Conservation (phyloP, 2,113 vertebrate genomes). For the Corvus cornix region DNA sequence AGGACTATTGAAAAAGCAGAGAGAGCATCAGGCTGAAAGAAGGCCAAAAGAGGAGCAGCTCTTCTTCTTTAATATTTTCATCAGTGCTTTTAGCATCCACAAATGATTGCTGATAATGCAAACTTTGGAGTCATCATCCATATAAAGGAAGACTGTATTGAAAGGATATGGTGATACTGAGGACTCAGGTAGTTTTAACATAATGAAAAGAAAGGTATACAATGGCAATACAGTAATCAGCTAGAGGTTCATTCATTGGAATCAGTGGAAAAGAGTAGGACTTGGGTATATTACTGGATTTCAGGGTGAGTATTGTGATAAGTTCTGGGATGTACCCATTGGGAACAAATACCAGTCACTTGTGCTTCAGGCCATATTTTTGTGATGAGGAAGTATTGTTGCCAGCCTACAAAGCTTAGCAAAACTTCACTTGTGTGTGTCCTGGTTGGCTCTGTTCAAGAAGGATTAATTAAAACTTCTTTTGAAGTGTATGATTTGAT, state of each 20-base stretch:
- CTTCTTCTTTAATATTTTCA: neutral
- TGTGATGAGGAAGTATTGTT: neutral
- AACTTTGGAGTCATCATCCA: fast-evolving
- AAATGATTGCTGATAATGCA: neutral
- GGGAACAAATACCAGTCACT: neutral
- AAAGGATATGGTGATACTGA: neutral
- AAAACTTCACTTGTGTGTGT: neutral
- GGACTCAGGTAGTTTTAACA: neutral
- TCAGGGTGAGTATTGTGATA: neutral
- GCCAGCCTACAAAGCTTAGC: neutral
- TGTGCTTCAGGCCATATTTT: neutral
- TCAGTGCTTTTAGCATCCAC: neutral
- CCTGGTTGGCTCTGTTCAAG: neutral
- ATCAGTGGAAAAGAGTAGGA: neutral
- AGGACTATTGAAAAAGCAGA: neutral
- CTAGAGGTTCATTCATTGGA: neutral
- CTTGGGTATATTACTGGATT: neutral
- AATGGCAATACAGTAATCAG: neutral
- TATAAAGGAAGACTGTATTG: neutral
- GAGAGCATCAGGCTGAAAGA: neutral
- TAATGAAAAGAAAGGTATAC: neutral
- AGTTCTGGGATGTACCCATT: neutral
- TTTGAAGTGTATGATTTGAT: neutral
- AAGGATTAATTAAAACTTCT: neutral
- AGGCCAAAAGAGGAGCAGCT: neutral